These are phyloP conservation scores for Verasper variegatus DNA, from an alignment of 2,113 vertebrate species.

Conservation along the genomic window DNA sequence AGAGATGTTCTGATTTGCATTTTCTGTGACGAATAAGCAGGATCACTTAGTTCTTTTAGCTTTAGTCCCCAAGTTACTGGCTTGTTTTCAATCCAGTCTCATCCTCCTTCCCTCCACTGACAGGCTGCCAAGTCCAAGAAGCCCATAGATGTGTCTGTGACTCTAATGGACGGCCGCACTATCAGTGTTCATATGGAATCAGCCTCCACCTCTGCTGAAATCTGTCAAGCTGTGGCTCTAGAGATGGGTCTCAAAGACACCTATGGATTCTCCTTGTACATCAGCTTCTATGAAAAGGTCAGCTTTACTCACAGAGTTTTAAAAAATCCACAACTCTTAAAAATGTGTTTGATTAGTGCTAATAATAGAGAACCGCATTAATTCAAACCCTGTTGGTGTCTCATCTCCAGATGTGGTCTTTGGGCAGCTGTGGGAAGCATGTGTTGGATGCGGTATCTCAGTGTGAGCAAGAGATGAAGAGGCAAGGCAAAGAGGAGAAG, in stretches of 20 bases:
- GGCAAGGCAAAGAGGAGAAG: constrained; percentile 82
- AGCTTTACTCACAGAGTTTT: not conserved
- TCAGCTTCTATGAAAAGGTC: constrained; percentile 90
- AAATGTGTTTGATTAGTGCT: not conserved
- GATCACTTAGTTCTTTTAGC: not conserved
- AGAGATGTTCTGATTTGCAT: not conserved
- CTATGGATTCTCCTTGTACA: constrained; percentile 94
- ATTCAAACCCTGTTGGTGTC: not conserved
- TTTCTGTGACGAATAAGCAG: not conserved
- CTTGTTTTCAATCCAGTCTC: not conserved
- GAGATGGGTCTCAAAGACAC: constrained; percentile 83
- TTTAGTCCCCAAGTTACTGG: not conserved
- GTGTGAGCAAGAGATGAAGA: constrained; percentile 90
- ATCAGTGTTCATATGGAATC: constrained; percentile 87
- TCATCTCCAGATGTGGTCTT: constrained; percentile 88
- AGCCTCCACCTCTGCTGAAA: constrained; percentile 87
- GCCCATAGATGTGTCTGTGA: constrained; percentile 82
- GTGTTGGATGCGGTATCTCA: constrained; percentile 92
- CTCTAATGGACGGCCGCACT: constrained; percentile 81
- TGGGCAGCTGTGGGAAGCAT: constrained; percentile 85
- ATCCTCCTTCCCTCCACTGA: not conserved
- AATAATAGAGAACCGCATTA: not conserved
- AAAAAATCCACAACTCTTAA: not conserved
- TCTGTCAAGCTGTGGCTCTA: constrained; percentile 84
- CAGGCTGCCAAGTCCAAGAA: constrained; percentile 88